A percentile compares a stretch with the other conserved stretches of the same genome.
Evolutionary conservation across 2,113 vertebrate species (phyloP).

Genomic region (Amphiprion percula): DNA sequence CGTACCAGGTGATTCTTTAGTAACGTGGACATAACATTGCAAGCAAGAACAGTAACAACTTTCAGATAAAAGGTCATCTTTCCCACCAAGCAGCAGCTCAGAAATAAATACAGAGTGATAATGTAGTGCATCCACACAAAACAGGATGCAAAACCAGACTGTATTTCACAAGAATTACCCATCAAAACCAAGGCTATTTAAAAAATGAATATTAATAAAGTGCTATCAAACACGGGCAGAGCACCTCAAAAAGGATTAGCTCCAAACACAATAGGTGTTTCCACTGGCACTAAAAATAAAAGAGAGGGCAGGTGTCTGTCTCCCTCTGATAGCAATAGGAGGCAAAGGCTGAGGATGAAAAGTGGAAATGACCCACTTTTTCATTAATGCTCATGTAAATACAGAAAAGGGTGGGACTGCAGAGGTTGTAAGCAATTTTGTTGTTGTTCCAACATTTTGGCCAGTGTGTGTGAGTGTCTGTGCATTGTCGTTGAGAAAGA

Average conservation of each 20-base stretch:
- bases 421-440: constrained; percentile 3
- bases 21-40: background rate
- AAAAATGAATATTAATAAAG: constrained; percentile 5
- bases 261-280: constrained; percentile 23
- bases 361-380: constrained; percentile 60
- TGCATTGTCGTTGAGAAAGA: background rate
- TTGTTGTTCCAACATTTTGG: background rate
- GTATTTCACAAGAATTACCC: background rate
- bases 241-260: background rate
- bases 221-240: background rate
- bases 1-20: background rate
- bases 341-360: constrained; percentile 35
- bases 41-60: background rate
- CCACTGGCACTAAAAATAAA: constrained; percentile 34
- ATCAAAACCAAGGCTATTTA: background rate
- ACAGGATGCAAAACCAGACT: background rate
- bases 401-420: background rate
- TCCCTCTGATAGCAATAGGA: constrained; percentile 32
- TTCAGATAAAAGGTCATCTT: background rate
- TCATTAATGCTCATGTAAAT: constrained; percentile 11
- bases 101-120: background rate
- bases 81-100: background rate
- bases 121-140: background rate
- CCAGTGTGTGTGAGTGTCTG: background rate
- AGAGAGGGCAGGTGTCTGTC: constrained; percentile 35